Base-by-base conservation (phyloP, 2,113 vertebrate species). In the Fregata magnificens region DNA sequence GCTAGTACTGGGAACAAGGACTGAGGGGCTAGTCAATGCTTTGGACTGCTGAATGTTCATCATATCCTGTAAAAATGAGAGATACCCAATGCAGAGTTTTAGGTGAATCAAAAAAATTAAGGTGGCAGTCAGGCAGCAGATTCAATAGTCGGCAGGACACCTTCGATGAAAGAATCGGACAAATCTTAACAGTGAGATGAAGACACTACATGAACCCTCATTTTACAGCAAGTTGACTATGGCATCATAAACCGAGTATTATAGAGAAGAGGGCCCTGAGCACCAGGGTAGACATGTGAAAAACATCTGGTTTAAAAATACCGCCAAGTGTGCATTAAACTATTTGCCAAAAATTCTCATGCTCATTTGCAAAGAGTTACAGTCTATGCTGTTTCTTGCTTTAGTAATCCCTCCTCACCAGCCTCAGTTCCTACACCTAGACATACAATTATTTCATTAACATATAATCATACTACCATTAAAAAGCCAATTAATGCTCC, bases 161-260 rank as follows among this genome's bases (percentile, higher is more conserved):
- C 40, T 53, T 49, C 1, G 7, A 4, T 29, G 14, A 31, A 67
- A 62, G 9, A n/a, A 58, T 19, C 9, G 2, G 70, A 61, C 20
- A 50, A 19, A 11, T 45, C 32, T 29, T 45, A 59, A 59, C 24
- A 63, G 16, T 1, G 9, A 76, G 13, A 26, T 28, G 29, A 72
- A 67, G 36, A 67, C 5, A 5, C 31, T 38, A 55, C 9, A 28
- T 1, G 2, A 83, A 63, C 7, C 1, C 17, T 58, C 16, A 19
- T 67, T 78, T 72, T 61, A 44, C 1, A 0, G 16, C 0, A 1
- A 61, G 34, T 28, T 72, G 36, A 26, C 32, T 25, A 50, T 0
- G 0, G 36, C 59, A 55, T 67, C 34, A 18, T 53, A 50, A 88
- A 45, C 24, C 1, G 1, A 32, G 10, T 44, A 22, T 32, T 56